Evolutionary conservation across 2,113 vertebrate species (phyloP).

Genomic region (Tachysurus fulvidraco): DNA sequence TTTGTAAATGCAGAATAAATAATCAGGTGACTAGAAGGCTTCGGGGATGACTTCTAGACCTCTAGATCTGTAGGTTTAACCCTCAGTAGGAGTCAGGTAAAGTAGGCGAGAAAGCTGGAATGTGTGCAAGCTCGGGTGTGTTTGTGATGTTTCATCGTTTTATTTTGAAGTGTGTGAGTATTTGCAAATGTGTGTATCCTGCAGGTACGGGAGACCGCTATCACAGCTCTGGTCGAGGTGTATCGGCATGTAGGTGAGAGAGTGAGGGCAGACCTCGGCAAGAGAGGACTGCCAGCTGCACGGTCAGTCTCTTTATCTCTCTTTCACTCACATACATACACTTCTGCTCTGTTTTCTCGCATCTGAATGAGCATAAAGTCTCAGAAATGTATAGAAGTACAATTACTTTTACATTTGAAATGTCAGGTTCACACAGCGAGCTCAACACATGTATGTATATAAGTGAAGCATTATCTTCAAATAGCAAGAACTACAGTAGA

Average conservation of each 20-base stretch:
- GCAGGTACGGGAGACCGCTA: constrained; percentile 89
- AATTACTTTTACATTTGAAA: background rate
- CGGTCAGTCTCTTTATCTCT: constrained; percentile 74
- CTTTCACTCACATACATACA: background rate
- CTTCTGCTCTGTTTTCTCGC: background rate
- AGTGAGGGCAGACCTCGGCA: constrained; percentile 83
- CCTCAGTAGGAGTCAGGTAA: background rate
- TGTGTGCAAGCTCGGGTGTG: constrained; percentile 29
- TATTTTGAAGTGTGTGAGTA: background rate
- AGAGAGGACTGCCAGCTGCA: constrained; percentile 84
- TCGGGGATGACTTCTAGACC: background rate
- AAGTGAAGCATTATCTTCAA: background rate
- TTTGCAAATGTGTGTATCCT: constrained; percentile 44
- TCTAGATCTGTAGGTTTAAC: constrained; percentile 15
- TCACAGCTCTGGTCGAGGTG: constrained; percentile 84
- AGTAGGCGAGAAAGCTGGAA: background rate
- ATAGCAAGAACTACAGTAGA: background rate
- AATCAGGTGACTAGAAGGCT: background rate
- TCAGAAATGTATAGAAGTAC: background rate
- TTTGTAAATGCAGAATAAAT: background rate
- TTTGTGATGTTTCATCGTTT: constrained; percentile 23
- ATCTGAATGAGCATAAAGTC: background rate
- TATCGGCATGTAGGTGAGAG: constrained; percentile 91
- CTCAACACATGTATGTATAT: background rate
- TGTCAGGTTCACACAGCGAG: background rate